A percentile compares a stretch with the other conserved stretches of the same genome.
These are phyloP conservation scores for Toxotes chatareus DNA, from an alignment of 2,113 vertebrate species.

Conservation along the genomic window DNA sequence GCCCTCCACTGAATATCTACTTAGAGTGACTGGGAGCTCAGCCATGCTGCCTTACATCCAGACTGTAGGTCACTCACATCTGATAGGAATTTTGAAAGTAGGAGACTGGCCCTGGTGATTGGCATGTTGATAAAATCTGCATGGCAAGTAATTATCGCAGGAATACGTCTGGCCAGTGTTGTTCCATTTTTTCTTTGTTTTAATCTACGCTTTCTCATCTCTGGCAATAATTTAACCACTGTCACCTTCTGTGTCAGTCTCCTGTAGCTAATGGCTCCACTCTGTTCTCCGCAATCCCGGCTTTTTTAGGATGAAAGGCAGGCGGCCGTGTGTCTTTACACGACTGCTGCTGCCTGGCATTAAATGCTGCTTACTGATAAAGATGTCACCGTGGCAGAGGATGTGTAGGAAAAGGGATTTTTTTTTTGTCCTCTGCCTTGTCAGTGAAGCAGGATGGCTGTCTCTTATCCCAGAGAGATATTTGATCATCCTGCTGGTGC, in stretches of 20 bases:
- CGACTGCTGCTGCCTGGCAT: constrained; percentile 24
- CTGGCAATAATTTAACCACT: constrained; percentile 64
- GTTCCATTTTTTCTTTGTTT: constrained; percentile 56
- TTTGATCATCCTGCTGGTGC: constrained; percentile 69
- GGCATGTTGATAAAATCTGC: constrained; percentile 64
- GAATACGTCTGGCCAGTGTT: constrained; percentile 39
- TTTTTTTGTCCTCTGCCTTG: constrained; percentile 31
- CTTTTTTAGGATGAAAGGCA: constrained; percentile 34
- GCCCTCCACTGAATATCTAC: constrained; percentile 47
- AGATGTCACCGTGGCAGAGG: constrained; percentile 42
- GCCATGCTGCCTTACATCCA: constrained; percentile 37
- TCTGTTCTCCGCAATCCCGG: constrained; percentile 23
- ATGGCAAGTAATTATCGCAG: constrained; percentile 67
- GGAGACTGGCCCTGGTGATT: constrained; percentile 47
- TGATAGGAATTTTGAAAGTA: constrained; percentile 58
- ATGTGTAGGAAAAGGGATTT: constrained; percentile 27
- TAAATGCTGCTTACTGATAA: constrained; percentile 64
- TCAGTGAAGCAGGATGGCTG: constrained; percentile 59
- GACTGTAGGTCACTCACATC: constrained; percentile 54
- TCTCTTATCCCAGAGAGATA: constrained; percentile 67
- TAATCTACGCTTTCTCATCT: constrained; percentile 49
- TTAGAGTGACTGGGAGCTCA: constrained; percentile 29
- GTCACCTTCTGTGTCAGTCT: constrained; percentile 44
- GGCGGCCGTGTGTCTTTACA: constrained; percentile 29
- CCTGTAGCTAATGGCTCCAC: constrained; percentile 54